phyloP scores from a whole-genome alignment of 2,797 vertebrate genomes.

The Gephyroberyx darwinii region DNA sequence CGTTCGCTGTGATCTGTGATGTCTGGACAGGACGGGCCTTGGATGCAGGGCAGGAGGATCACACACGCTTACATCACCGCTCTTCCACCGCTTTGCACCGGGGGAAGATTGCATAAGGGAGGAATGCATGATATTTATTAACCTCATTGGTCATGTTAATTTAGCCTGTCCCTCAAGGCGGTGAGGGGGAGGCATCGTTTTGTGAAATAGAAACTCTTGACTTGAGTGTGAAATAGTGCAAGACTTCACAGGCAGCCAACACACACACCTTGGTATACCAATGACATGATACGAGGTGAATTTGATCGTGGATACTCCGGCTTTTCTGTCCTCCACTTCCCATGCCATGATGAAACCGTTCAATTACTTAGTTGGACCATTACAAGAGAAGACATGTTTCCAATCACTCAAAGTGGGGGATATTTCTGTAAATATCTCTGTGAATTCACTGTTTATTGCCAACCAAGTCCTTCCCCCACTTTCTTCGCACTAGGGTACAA shows the following conservation, averaged over 20 bases:
- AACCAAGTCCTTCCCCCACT: background rate
- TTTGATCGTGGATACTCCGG: slow-evolving; percentile 6
- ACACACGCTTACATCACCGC: slow-evolving; percentile 54
- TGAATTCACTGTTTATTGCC: slow-evolving; percentile 13
- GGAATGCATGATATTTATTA: slow-evolving; percentile 56
- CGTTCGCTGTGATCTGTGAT: slow-evolving; percentile 47
- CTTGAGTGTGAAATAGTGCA: background rate
- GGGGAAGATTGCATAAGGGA: slow-evolving; percentile 61
- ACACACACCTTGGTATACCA: background rate
- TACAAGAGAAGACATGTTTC: slow-evolving; percentile 11
- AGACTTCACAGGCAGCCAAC: background rate
- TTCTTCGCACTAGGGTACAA: slow-evolving; percentile 8
- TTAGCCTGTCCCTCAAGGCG: slow-evolving; percentile 39
- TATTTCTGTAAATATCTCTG: slow-evolving; percentile 36
- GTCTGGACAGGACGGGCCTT: slow-evolving; percentile 50
- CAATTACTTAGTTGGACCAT: slow-evolving; percentile 4
- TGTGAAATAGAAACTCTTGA: slow-evolving; percentile 14
- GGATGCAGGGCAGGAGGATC: slow-evolving; percentile 35
- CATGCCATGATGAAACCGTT: background rate
- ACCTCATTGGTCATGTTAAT: slow-evolving; percentile 54
- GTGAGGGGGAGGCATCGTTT: slow-evolving; percentile 31
- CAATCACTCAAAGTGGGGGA: slow-evolving; percentile 19
- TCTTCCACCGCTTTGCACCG: slow-evolving; percentile 29
- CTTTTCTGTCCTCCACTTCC: slow-evolving; percentile 5
- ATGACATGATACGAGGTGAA: background rate